These are phyloP conservation scores for Antechinus flavipes DNA, from an alignment of 2,113 vertebrate genomes.

Conservation along the genomic window DNA sequence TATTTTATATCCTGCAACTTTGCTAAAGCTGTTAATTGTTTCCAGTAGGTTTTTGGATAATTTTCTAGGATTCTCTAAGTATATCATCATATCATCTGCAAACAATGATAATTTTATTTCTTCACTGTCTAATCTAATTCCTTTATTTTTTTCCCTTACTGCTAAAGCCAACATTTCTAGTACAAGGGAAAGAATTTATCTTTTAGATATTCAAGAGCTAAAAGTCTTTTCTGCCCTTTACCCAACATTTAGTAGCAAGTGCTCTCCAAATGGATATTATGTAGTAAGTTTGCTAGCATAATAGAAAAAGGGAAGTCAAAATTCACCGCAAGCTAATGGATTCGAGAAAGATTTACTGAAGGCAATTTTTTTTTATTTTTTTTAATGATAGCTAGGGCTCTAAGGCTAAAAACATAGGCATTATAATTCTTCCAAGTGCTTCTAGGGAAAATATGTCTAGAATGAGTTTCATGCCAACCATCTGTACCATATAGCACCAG, in stretches of 20 bases:
- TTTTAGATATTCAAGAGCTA: not conserved
- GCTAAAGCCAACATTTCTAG: no score
- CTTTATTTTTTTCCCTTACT: no score
- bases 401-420: not conserved
- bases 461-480: not conserved
- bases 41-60: no score
- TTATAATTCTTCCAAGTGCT: not conserved
- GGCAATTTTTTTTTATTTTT: not conserved
- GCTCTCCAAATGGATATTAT: not conserved
- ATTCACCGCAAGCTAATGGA: not conserved
- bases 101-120: no score
- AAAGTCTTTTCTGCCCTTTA: not conserved
- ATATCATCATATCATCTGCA: no score
- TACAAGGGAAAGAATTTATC: not conserved
- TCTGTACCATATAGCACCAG: not conserved
- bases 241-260: not conserved
- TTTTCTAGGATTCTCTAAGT: no score
- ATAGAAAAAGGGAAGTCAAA: not conserved
- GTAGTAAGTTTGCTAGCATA: not conserved
- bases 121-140: no score
- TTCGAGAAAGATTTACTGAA: not conserved
- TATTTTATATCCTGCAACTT: no score
- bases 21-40: no score
- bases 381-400: not conserved
- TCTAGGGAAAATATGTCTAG: not conserved